A percentile compares a stretch with the other conserved stretches of the same genome.
Conservation (phyloP, 2,888 invertebrate genomes). For the Spodoptera picta region DNA sequence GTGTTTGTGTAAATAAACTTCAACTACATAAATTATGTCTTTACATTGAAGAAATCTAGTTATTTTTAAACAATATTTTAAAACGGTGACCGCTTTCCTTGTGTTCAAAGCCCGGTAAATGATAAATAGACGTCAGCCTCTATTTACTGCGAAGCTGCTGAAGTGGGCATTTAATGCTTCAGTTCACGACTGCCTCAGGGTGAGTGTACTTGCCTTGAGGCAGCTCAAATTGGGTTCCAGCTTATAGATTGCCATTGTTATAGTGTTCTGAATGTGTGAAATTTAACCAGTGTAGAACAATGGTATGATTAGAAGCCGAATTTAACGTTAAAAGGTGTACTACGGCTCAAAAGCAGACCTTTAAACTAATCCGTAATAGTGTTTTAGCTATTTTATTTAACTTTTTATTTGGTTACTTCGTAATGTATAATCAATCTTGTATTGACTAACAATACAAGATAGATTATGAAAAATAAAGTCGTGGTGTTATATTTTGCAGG, state of each 20-base stretch:
- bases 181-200: conserved; percentile 26
- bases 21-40: not conserved
- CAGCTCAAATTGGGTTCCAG: conserved; percentile 23
- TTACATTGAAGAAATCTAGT: not conserved
- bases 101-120: conserved; percentile 8
- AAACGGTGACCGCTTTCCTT: conserved; percentile 5
- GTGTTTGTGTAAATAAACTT: not conserved
- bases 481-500: no score
- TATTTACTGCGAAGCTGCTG: conserved; percentile 31
- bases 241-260: conserved; percentile 26
- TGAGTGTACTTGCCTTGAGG: conserved; percentile 20
- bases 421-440: no score
- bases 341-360: no score
- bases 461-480: no score
- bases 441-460: no score
- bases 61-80: not conserved
- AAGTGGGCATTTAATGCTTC: conserved; percentile 44
- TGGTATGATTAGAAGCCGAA: not conserved
- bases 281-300: not conserved
- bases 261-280: not conserved
- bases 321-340: no score
- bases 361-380: no score
- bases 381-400: no score
- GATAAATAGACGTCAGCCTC: conserved; percentile 23
- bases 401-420: no score